These are phyloP conservation scores for Nilaparvata lugens DNA, from an alignment of 1,140 invertebrate genomes.

Conservation along the genomic window DNA sequence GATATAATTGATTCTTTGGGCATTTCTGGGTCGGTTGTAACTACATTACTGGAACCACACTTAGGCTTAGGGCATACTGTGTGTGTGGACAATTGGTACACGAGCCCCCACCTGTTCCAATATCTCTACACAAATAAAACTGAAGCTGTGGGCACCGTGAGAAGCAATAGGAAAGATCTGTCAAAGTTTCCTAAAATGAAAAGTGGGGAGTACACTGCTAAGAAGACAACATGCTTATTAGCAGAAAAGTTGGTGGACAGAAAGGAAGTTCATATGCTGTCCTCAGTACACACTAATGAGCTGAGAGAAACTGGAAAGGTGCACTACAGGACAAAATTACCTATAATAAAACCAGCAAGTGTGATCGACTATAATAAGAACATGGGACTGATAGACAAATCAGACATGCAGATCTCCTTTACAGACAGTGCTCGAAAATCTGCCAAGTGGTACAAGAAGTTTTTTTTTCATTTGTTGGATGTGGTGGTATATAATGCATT, in stretches of 20 bases:
- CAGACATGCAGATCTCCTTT: slow-evolving; percentile 29
- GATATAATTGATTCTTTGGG: slow-evolving; percentile 21
- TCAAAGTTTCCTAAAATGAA: background rate
- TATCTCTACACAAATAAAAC: slow-evolving; percentile 28
- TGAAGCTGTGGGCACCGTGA: slow-evolving; percentile 30
- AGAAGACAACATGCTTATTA: background rate
- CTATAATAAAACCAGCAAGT: slow-evolving; percentile 28
- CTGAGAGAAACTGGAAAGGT: slow-evolving; percentile 17
- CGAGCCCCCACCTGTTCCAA: slow-evolving; percentile 29
- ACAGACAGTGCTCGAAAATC: slow-evolving; percentile 30
- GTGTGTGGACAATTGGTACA: slow-evolving; percentile 35
- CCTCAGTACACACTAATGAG: slow-evolving; percentile 23
- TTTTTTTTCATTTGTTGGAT: slow-evolving; percentile 28
- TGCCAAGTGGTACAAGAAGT: slow-evolving; percentile 35
- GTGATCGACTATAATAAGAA: slow-evolving; percentile 32
- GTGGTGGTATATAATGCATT: slow-evolving; percentile 11
- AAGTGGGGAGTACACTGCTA: background rate
- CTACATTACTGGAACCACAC: slow-evolving; percentile 27
- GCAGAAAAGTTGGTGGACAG: slow-evolving; percentile 24
- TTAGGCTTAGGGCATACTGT: slow-evolving; percentile 29
- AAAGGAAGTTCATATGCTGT: slow-evolving; percentile 29
- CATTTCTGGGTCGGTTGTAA: slow-evolving; percentile 30
- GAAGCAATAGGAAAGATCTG: slow-evolving; percentile 23
- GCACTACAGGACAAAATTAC: background rate
- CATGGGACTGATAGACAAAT: slow-evolving; percentile 33